phyloP scores from a whole-genome alignment of 2,797 vertebrate genomes.

The Prionace glauca region DNA sequence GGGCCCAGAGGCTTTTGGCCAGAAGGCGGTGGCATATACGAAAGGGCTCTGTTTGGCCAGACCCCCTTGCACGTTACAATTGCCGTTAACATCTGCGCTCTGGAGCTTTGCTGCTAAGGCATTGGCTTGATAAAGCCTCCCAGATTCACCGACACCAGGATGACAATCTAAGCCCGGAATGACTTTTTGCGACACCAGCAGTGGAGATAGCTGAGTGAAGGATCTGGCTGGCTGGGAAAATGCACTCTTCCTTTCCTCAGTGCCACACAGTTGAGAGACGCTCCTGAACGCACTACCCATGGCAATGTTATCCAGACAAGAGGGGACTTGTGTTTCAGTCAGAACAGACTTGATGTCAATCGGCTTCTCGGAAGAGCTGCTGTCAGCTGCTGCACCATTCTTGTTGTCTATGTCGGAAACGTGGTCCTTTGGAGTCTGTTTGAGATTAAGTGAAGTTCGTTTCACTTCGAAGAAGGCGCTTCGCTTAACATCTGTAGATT shows the following conservation, averaged over 20 bases:
- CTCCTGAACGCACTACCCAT: slow-evolving; percentile 78
- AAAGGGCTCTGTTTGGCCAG: slow-evolving; percentile 87
- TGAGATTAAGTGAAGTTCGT: slow-evolving; percentile 64
- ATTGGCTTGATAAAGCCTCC: slow-evolving; percentile 76
- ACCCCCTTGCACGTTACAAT: slow-evolving; percentile 61
- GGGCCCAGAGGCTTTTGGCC: slow-evolving; percentile 82
- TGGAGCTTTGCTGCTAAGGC: slow-evolving; percentile 80
- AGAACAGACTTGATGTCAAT: slow-evolving; percentile 65
- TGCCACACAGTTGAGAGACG: slow-evolving; percentile 63
- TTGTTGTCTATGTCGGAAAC: slow-evolving; percentile 68
- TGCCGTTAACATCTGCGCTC: slow-evolving; percentile 66
- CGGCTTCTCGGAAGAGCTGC: slow-evolving; percentile 57
- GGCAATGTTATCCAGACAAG: slow-evolving; percentile 51
- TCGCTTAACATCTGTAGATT: slow-evolving; percentile 70
- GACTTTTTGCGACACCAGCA: slow-evolving; percentile 83
- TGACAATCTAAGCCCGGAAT: slow-evolving; percentile 68
- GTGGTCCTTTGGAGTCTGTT: slow-evolving; percentile 57
- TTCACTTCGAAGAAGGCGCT: slow-evolving; percentile 95
- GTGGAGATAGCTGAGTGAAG: slow-evolving; percentile 75
- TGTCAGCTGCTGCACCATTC: slow-evolving; percentile 59
- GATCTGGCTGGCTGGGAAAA: slow-evolving; percentile 83
- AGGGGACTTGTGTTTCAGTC: slow-evolving; percentile 66
- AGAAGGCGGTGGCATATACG: slow-evolving; percentile 84
- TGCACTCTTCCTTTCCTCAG: slow-evolving; percentile 79
- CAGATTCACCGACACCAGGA: slow-evolving; percentile 65